A percentile compares a stretch with the other conserved stretches of the same genome.
Conservation (phyloP, 2,113 vertebrate species). For the Gallinago undulata region DNA sequence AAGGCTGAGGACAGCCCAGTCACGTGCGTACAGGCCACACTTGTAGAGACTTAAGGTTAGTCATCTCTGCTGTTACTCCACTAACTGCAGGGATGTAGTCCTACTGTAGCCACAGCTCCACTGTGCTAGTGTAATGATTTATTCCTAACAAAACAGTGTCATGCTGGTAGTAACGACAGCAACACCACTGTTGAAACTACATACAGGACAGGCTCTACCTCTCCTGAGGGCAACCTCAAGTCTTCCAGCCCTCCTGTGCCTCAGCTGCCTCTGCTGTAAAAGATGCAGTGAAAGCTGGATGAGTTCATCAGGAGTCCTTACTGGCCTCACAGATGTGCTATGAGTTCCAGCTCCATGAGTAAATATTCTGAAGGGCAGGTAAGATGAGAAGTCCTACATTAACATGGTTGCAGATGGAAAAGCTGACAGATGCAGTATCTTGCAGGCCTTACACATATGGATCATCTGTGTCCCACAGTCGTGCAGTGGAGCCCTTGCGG, state of each 20-base stretch:
- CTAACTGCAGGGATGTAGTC: not conserved
- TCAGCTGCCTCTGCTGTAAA: not conserved
- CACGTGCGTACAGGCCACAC: not conserved
- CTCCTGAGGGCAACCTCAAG: not conserved
- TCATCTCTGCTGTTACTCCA: not conserved
- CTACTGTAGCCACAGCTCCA: not conserved
- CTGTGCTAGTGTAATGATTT: not conserved
- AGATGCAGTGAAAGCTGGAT: not conserved
- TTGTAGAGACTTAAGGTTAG: not conserved
- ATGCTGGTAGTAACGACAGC: not conserved
- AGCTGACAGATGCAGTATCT: not conserved
- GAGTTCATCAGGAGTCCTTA: not conserved
- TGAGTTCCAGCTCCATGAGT: not conserved
- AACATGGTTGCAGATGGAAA: not conserved
- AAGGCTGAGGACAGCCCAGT: not conserved
- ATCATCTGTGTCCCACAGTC: fast-evolving
- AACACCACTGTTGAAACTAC: not conserved
- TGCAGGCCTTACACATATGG: not conserved
- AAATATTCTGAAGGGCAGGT: not conserved
- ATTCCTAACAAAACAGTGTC: not conserved
- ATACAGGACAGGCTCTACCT: not conserved
- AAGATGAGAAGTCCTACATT: not conserved
- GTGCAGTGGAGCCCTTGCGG: not conserved
- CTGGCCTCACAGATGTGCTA: not conserved
- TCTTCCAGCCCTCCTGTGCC: not conserved